Evolutionary conservation across 2,888 invertebrate species (phyloP).

Genomic region (Sesia apiformis): DNA sequence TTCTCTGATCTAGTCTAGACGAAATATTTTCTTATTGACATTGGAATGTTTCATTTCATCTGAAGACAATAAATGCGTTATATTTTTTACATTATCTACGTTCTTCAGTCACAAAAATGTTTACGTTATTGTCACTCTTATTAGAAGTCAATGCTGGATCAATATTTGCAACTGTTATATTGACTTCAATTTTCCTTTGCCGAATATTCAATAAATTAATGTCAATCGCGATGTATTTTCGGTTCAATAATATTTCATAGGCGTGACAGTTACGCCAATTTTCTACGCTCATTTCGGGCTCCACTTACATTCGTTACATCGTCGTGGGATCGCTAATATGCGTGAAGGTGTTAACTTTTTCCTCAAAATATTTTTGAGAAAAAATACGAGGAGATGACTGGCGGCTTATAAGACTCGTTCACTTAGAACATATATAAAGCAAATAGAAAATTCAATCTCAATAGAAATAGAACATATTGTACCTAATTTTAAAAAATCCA

Average conservation of each 20-base stretch:
- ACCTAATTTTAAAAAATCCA: no score
- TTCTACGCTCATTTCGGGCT: conserved; percentile 42
- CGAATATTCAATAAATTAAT: background rate
- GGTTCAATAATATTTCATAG: background rate
- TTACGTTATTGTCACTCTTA: no score
- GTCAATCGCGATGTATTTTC: background rate
- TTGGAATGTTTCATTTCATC: background rate
- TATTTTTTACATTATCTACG: background rate
- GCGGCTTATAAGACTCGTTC: no score
- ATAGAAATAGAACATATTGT: no score
- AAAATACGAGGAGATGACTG: background rate
- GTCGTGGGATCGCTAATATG: conserved; percentile 30
- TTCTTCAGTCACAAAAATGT: background rate
- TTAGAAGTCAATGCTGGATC: background rate
- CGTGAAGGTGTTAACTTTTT: conserved; percentile 29
- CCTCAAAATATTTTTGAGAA: background rate
- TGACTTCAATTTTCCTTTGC: background rate
- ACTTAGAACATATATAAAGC: no score
- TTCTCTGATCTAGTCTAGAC: conserved; percentile 51
- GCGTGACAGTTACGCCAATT: conserved; percentile 39
- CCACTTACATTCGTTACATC: conserved; percentile 31
- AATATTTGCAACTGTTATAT: background rate
- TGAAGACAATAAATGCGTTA: conserved; percentile 1
- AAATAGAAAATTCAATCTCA: no score
- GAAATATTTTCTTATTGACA: conserved; percentile 32